These are phyloP conservation scores for Antheraea yamamai DNA, from an alignment of 2,888 invertebrate species.

Conservation along the genomic window DNA sequence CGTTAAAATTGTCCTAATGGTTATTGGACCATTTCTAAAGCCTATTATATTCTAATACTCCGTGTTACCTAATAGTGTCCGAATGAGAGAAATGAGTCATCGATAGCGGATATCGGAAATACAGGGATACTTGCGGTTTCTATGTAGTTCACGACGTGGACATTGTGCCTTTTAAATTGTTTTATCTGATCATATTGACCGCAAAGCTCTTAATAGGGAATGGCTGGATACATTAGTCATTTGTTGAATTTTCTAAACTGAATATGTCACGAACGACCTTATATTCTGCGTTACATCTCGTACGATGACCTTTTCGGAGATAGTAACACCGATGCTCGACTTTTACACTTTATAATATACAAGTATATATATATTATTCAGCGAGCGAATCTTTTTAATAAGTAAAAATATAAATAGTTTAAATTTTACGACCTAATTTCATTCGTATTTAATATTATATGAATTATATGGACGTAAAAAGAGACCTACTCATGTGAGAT, in stretches of 20 bases:
- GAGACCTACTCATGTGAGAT: not conserved
- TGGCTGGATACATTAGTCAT: slow-evolving; percentile 6
- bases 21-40: not conserved
- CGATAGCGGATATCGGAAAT: slow-evolving; percentile 19
- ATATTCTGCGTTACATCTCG: not conserved
- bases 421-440: no score
- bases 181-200: slow-evolving; percentile 22
- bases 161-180: slow-evolving; percentile 26
- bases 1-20: not conserved
- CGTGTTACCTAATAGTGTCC: not conserved
- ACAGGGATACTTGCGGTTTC: slow-evolving; percentile 22
- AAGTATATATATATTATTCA: not conserved
- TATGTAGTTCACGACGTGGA: slow-evolving; percentile 26
- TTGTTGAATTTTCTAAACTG: slow-evolving; percentile 17
- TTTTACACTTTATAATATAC: not conserved
- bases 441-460: not conserved
- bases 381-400: not conserved
- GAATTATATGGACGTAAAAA: not conserved
- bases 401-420: not conserved
- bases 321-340: not conserved
- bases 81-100: slow-evolving; percentile 15
- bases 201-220: slow-evolving; percentile 18
- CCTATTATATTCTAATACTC: not conserved
- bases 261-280: not conserved
- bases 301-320: not conserved